These are phyloP conservation scores for Sphaeramia orbicularis DNA, from an alignment of 2,797 vertebrate genomes.

Conservation along the genomic window DNA sequence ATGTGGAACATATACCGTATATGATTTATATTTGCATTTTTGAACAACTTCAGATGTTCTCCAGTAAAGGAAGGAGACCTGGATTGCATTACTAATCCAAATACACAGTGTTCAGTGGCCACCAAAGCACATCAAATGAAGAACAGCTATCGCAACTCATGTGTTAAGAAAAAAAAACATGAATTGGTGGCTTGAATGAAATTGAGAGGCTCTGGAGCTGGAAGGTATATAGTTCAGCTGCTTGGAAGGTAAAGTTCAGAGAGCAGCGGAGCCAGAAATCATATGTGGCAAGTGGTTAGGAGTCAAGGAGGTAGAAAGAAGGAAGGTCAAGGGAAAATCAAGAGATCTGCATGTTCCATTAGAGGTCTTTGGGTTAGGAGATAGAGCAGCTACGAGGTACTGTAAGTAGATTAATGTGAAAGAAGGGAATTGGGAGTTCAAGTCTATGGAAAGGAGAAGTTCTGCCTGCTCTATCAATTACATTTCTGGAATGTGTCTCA, in stretches of 20 bases:
- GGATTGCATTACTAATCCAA: conserved; percentile 7
- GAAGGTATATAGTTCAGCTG: conserved; percentile 27
- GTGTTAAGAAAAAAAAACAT: conserved; percentile 12
- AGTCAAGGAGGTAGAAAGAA: conserved; percentile 43
- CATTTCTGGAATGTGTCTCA: conserved; percentile 71
- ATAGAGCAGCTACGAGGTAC: conserved; percentile 45
- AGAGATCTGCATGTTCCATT: conserved; percentile 64
- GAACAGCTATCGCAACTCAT: conserved; percentile 12
- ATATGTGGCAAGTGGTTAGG: conserved; percentile 60
- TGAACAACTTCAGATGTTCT: conserved; percentile 16
- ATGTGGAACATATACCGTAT: conserved; percentile 11
- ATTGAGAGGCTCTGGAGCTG: conserved; percentile 25
- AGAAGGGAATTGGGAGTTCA: conserved; percentile 43
- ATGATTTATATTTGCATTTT: background rate
- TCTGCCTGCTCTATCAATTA: conserved; percentile 80
- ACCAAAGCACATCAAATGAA: conserved; percentile 39
- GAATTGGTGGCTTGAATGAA: conserved; percentile 30
- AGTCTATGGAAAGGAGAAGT: conserved; percentile 66
- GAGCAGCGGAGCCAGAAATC: conserved; percentile 27
- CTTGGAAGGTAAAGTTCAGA: conserved; percentile 35
- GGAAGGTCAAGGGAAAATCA: conserved; percentile 24
- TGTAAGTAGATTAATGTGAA: conserved; percentile 65
- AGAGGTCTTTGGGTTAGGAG: conserved; percentile 37
- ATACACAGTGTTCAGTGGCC: conserved; percentile 6
- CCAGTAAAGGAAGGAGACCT: conserved; percentile 1